phyloP scores from a whole-genome alignment of 1,140 invertebrate genomes.

The Globodera rostochiensis region DNA sequence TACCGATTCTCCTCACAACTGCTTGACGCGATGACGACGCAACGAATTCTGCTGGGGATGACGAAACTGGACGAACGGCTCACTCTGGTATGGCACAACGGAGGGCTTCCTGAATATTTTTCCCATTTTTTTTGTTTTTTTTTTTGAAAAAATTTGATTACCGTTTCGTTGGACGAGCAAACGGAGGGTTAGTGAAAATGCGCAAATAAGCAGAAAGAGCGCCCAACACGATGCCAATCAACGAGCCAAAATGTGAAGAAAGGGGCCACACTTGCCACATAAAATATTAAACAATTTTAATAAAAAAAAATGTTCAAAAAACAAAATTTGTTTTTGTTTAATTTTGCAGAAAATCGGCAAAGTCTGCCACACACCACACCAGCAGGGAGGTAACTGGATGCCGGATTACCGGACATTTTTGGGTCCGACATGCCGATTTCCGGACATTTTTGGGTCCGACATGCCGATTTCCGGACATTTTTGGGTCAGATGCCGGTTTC shows the following conservation, averaged over 20 bases:
- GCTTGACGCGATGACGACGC: too few relatives aligned
- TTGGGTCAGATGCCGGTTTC: too few relatives aligned
- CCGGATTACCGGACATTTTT: too few relatives aligned
- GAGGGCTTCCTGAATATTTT: background rate
- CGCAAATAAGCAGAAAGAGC: constrained; percentile 21
- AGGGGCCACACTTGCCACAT: constrained; percentile 43
- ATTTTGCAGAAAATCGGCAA: background rate
- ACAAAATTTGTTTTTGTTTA: background rate
- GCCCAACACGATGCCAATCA: constrained; percentile 40
- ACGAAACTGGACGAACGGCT: background rate
- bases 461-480: too few relatives aligned
- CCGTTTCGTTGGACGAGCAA: background rate
- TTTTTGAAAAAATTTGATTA: background rate
- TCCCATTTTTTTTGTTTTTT: too few relatives aligned
- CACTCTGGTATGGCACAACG: background rate
- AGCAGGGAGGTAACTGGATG: too few relatives aligned
- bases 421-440: too few relatives aligned
- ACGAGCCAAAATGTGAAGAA: constrained; percentile 45
- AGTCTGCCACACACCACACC: too few relatives aligned
- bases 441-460: too few relatives aligned
- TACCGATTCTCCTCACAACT: too few relatives aligned
- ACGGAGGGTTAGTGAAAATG: constrained; percentile 24
- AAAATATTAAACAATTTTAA: background rate
- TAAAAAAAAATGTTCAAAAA: too few relatives aligned
- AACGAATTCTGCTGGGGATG: too few relatives aligned